Conservation (phyloP, 1,140 invertebrate genomes). For the Anastrepha ludens region DNA sequence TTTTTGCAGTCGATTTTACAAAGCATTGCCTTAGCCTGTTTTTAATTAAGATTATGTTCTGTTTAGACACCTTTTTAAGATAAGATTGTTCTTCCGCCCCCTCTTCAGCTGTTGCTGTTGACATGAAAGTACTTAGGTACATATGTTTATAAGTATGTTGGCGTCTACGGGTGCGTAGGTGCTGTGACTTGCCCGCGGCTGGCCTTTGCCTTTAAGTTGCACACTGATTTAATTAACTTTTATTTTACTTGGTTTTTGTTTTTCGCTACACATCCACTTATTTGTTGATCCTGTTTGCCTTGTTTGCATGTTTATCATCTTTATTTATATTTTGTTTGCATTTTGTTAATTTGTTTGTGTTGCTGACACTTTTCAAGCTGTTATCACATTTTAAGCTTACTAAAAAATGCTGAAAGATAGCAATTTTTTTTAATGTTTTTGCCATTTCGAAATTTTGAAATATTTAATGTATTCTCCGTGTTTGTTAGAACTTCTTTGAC, state of each 20-base stretch:
- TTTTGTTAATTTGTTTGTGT: conserved; percentile 6
- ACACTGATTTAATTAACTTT: conserved; percentile 6
- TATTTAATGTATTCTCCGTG: not conserved
- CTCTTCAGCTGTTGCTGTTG: not conserved
- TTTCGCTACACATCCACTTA: too few relatives aligned
- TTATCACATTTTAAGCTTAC: too few relatives aligned
- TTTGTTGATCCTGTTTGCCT: too few relatives aligned
- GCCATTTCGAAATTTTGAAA: not conserved
- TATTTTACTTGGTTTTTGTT: not conserved
- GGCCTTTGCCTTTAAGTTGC: not conserved
- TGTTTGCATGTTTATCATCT: not conserved
- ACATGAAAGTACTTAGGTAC: not conserved
- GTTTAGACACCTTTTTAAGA: not conserved
- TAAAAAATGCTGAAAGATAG: too few relatives aligned
- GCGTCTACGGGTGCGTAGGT: not conserved
- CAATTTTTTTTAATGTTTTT: too few relatives aligned
- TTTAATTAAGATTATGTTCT: conserved; percentile 22
- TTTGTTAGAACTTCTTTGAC: too few relatives aligned
- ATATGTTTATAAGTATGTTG: too few relatives aligned
- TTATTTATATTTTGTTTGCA: not conserved
- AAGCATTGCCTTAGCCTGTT: not conserved
- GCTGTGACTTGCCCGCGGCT: not conserved
- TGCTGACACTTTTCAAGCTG: not conserved
- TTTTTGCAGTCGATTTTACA: not conserved
- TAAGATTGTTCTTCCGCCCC: not conserved